Percentiles rank a stretch among this genome's conserved stretches.
Conservation (phyloP, 2,888 invertebrate genomes). For the Epirrhoe alternata region DNA sequence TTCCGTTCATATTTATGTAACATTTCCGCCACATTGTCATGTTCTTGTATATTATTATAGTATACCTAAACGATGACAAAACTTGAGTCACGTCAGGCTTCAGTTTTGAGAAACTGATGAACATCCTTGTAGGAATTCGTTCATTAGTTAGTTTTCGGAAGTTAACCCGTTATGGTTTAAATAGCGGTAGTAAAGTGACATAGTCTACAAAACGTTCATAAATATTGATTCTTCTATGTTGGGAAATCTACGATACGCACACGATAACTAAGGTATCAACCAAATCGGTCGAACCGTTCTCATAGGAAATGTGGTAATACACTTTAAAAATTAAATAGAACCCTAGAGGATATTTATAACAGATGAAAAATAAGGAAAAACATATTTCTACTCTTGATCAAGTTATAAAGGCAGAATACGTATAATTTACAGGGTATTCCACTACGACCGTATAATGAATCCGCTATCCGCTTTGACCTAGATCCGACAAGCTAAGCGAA, state of each 20-base stretch:
- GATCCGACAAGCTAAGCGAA: constrained; percentile 8
- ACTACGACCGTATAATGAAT: constrained; percentile 6
- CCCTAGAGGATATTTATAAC: too few relatives aligned
- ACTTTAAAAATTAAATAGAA: too few relatives aligned
- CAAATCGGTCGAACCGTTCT: too few relatives aligned
- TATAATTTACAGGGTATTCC: constrained; percentile 4
- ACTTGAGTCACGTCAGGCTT: not conserved
- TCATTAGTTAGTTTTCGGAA: not conserved
- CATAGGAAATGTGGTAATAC: too few relatives aligned
- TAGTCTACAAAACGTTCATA: too few relatives aligned
- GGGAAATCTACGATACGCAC: too few relatives aligned
- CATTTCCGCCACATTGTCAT: not conserved
- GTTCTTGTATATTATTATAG: not conserved
- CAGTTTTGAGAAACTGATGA: not conserved
- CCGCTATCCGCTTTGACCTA: constrained; percentile 18
- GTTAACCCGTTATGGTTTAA: not conserved
- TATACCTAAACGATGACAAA: not conserved
- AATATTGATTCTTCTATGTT: too few relatives aligned
- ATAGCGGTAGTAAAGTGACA: not conserved
- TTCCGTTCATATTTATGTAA: not conserved
- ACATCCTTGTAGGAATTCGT: not conserved
- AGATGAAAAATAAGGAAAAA: too few relatives aligned
- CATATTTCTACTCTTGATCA: too few relatives aligned
- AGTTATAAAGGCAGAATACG: too few relatives aligned
- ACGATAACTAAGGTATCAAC: too few relatives aligned